Evolutionary conservation across 37 sponge, comb jelly and placozoan genomes (phyloP).

Genomic region (Ianthella basta): DNA sequence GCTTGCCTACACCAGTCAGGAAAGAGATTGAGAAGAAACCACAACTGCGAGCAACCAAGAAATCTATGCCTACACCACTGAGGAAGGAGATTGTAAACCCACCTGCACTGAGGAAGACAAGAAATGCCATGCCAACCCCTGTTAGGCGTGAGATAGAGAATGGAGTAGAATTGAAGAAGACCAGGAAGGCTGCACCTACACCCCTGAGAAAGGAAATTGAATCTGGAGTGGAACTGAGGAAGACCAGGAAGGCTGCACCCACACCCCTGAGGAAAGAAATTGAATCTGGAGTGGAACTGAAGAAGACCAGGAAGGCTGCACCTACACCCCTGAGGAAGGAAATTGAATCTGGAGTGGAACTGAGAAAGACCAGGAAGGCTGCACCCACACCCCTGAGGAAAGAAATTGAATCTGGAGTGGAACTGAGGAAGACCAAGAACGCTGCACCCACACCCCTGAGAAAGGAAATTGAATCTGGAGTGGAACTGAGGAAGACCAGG

Average conservation of each 20-base stretch:
- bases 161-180: conserved; percentile 36
- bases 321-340: conserved; percentile 68
- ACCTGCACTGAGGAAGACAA: conserved; percentile 38
- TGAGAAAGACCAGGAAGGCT: conserved; percentile 43
- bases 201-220: conserved; percentile 67
- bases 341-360: conserved; percentile 42
- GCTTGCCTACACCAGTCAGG: conserved; percentile 3
- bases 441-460: conserved; percentile 67
- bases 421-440: conserved; percentile 54
- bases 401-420: conserved; percentile 44
- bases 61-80: conserved; percentile 65
- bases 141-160: conserved; percentile 42
- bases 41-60: conserved; percentile 25
- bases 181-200: conserved; percentile 56
- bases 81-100: conserved; percentile 36
- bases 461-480: conserved; percentile 42
- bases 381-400: conserved; percentile 62
- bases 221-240: conserved; percentile 30
- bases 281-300: conserved; percentile 14
- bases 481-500: conserved; percentile 57
- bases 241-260: conserved; percentile 61
- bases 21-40: conserved; percentile 47
- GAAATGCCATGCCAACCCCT: conserved; percentile 41
- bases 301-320: conserved; percentile 50
- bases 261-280: conserved; percentile 69